Conservation (phyloP, 2,113 vertebrate genomes). For the Columba janthina region DNA sequence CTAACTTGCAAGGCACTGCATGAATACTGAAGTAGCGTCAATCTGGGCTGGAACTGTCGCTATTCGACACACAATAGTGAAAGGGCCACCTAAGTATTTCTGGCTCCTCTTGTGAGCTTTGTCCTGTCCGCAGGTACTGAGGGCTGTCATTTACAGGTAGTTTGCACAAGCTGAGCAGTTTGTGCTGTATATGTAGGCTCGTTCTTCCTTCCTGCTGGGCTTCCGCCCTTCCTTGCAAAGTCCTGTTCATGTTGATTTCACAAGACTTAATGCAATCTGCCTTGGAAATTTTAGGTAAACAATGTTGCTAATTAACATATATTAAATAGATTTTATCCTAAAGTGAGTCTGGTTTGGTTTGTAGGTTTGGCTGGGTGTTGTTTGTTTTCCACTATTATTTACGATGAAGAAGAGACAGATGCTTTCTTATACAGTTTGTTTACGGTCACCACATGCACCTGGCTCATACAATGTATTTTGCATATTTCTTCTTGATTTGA, state of each 20-base stretch:
- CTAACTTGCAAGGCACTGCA: neutral
- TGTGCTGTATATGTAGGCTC: neutral
- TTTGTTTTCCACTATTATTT: neutral
- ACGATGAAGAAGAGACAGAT: neutral
- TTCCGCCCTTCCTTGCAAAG: neutral
- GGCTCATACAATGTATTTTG: neutral
- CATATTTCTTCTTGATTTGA: neutral
- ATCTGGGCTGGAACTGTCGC: neutral
- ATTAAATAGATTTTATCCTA: neutral
- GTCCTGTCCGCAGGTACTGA: neutral
- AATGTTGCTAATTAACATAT: neutral
- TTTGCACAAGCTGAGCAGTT: neutral
- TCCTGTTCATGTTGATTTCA: neutral
- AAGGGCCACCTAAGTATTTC: neutral
- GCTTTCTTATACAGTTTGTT: neutral
- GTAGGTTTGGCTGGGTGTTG: no score
- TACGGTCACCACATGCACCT: neutral
- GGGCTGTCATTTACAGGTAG: neutral
- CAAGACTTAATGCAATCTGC: neutral
- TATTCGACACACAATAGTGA: neutral
- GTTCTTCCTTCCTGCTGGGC: neutral
- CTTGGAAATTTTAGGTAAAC: neutral
- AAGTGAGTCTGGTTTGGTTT: neutral
- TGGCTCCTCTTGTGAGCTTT: neutral
- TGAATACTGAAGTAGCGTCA: neutral